Conservation (phyloP, 2,888 invertebrate species). For the Chrysina gloriosa region DNA sequence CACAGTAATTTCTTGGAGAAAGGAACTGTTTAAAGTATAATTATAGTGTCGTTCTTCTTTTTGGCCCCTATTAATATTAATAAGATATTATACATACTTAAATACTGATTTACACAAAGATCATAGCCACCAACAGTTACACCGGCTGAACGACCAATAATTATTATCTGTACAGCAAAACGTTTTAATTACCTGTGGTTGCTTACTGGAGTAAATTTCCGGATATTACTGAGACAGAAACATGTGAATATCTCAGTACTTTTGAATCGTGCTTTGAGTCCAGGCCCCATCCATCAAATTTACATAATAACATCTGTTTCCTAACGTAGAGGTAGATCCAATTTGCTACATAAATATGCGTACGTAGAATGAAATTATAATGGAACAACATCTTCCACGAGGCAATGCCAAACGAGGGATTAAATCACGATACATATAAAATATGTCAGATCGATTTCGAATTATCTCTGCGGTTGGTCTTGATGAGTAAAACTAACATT, state of each 20-base stretch:
- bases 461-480: conserved; percentile 35
- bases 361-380: conserved; percentile 42
- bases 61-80: too few species aligned
- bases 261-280: conserved; percentile 14
- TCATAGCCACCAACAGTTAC: too few species aligned
- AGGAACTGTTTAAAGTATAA: too few species aligned
- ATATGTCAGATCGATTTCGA: conserved; percentile 26
- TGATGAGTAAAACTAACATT: conserved; percentile 29
- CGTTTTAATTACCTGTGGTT: too few species aligned
- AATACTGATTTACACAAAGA: too few species aligned
- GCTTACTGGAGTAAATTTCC: too few species aligned
- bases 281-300: conserved; percentile 41
- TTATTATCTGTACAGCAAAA: too few species aligned
- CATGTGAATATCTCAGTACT: not conserved
- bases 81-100: too few species aligned
- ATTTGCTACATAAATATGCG: conserved; percentile 45
- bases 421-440: conserved; percentile 19
- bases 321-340: conserved; percentile 43
- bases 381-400: conserved; percentile 10
- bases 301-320: conserved; percentile 49
- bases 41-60: too few species aligned
- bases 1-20: too few species aligned
- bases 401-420: conserved; percentile 7
- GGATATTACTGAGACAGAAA: too few species aligned
- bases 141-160: too few species aligned